These are phyloP conservation scores for Porites lobata DNA, from an alignment of 92 coral and sea anemone species.

Conservation along the genomic window DNA sequence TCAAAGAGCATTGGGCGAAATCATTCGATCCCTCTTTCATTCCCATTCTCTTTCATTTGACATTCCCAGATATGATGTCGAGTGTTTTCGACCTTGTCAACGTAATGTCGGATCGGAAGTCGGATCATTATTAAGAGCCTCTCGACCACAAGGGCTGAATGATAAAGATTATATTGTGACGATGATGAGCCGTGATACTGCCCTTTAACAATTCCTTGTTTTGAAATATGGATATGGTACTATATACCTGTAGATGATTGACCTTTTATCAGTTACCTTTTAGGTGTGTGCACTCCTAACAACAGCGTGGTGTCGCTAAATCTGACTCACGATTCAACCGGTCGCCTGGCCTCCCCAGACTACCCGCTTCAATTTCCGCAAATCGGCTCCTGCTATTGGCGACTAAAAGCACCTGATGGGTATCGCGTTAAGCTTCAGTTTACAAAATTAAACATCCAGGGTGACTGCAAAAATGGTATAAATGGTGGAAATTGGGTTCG, in stretches of 20 bases:
- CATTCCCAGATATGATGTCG: no score
- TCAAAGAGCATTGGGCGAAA: no score
- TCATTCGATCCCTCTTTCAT: no score
- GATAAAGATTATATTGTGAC: no score
- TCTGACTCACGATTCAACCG: constrained; percentile 36
- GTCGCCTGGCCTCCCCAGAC: constrained; percentile 45
- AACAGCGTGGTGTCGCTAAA: constrained; percentile 34
- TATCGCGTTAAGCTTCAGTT: constrained; percentile 30
- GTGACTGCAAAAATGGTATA: constrained; percentile 6
- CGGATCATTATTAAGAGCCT: no score
- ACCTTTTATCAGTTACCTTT: background rate
- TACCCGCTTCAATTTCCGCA: constrained; percentile 37
- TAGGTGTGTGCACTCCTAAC: constrained; percentile 41
- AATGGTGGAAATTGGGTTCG: constrained; percentile 19
- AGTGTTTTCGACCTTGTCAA: no score
- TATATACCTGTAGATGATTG: background rate
- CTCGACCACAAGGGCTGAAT: no score
- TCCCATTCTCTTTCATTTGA: no score
- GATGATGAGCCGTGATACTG: no score
- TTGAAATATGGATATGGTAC: background rate
- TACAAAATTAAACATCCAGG: constrained; percentile 18
- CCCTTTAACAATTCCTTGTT: no score
- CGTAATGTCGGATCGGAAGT: no score
- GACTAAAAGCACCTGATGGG: constrained; percentile 41
- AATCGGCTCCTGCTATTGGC: constrained; percentile 22